A percentile compares a stretch with the other conserved stretches of the same genome.
Conservation (phyloP, 2,797 vertebrate species). For the Argyrosomus regius region DNA sequence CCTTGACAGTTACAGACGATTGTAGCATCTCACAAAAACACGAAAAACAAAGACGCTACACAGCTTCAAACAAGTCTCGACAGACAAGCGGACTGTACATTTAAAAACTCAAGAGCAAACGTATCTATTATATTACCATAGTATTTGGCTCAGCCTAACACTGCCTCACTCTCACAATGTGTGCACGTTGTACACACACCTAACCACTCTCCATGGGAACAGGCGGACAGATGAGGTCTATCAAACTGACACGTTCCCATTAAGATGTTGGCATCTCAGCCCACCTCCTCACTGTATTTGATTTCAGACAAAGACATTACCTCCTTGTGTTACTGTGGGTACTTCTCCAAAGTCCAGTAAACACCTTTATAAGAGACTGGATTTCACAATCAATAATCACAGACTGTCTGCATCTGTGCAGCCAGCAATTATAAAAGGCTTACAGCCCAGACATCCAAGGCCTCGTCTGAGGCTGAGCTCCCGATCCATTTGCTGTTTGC, state of each 20-base stretch:
- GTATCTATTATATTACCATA: conserved; percentile 1
- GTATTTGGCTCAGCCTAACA: not conserved
- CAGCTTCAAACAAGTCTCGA: conserved; percentile 3
- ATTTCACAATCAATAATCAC: conserved; percentile 73
- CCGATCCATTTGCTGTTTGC: conserved; percentile 51
- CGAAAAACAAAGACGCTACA: not conserved
- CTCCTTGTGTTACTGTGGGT: conserved; percentile 56
- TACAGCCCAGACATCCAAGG: conserved; percentile 44
- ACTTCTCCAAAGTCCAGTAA: conserved; percentile 57
- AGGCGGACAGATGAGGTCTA: conserved; percentile 29
- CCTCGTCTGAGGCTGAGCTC: conserved; percentile 34
- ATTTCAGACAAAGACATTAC: conserved; percentile 63
- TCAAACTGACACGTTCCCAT: conserved; percentile 56
- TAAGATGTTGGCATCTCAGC: conserved; percentile 48
- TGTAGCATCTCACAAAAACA: not conserved
- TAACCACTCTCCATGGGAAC: conserved; percentile 11
- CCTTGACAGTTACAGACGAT: not conserved
- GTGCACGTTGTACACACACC: conserved; percentile 12
- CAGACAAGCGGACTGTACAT: not conserved
- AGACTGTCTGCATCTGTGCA: conserved; percentile 48
- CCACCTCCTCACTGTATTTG: conserved; percentile 49
- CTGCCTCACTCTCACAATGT: not conserved
- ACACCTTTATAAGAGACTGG: conserved; percentile 62
- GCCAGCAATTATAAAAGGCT: conserved; percentile 62
- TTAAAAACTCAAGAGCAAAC: not conserved